Evolutionary conservation across 2,113 vertebrate genomes (phyloP).

Genomic region (Lanius collurio): DNA sequence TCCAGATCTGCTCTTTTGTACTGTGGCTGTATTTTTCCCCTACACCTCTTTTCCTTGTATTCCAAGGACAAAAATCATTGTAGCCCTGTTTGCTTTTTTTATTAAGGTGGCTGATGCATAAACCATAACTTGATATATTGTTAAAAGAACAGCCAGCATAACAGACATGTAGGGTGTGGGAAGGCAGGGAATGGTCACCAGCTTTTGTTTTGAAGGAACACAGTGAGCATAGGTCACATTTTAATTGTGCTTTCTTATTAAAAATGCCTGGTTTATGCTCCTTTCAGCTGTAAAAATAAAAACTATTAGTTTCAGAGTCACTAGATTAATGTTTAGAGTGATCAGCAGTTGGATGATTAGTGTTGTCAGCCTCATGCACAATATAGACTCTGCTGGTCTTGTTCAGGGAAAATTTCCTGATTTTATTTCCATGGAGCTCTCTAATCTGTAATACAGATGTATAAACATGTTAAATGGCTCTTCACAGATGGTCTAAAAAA

Average conservation of each 20-base stretch:
- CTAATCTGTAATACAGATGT: background rate
- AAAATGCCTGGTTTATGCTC: background rate
- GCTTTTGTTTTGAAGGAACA: background rate
- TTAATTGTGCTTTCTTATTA: background rate
- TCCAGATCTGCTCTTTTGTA: background rate
- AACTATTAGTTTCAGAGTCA: background rate
- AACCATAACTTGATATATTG: background rate
- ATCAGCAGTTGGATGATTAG: background rate
- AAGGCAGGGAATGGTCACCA: background rate
- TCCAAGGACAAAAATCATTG: background rate
- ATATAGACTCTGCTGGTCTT: background rate
- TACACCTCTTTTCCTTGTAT: background rate
- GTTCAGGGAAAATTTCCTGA: background rate
- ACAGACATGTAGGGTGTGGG: background rate
- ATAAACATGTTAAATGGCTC: background rate
- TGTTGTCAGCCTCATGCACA: background rate
- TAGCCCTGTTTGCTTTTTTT: background rate
- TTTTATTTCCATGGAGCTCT: background rate
- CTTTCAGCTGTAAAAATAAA: background rate
- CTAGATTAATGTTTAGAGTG: background rate
- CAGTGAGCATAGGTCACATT: background rate
- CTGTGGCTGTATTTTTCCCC: too few species aligned
- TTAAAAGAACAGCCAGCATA: background rate
- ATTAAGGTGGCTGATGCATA: background rate
- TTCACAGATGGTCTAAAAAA: background rate